These are phyloP conservation scores for Andricus curvator DNA, from an alignment of 2,888 invertebrate species.

Conservation along the genomic window DNA sequence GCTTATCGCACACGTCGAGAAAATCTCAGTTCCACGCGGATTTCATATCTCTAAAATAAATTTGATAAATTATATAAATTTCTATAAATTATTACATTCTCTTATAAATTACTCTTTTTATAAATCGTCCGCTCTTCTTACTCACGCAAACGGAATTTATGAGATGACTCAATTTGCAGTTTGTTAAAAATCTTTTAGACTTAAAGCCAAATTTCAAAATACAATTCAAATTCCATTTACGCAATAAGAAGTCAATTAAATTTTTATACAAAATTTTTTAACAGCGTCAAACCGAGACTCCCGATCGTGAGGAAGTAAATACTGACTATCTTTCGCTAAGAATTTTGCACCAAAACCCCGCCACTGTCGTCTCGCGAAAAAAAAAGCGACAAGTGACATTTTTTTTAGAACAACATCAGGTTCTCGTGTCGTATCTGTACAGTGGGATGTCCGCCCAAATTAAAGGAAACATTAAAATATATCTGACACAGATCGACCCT, in stretches of 20 bases:
- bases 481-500: conserved; percentile 54
- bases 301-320: conserved; percentile 25
- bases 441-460: conserved; percentile 66
- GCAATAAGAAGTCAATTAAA: conserved; percentile 22
- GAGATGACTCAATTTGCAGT: not conserved
- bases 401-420: conserved; percentile 18
- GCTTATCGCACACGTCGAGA: conserved; percentile 25
- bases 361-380: not conserved
- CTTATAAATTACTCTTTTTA: not conserved
- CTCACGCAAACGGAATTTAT: not conserved
- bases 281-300: conserved; percentile 46
- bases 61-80: conserved; percentile 39
- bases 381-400: conserved; percentile 15
- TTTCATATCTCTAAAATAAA: not conserved
- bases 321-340: conserved; percentile 27
- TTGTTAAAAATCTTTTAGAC: not conserved
- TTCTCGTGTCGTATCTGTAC: conserved; percentile 55
- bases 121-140: not conserved
- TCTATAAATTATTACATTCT: not conserved
- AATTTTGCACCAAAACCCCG: conserved; percentile 29
- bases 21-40: conserved; percentile 23
- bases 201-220: not conserved
- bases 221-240: not conserved
- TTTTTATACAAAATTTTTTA: conserved; percentile 17
- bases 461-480: conserved; percentile 60